Percentiles rank a stretch among this genome's conserved stretches.
phyloP scores from a whole-genome alignment of 1,140 invertebrate genomes.

The Drosophila kepulauana region DNA sequence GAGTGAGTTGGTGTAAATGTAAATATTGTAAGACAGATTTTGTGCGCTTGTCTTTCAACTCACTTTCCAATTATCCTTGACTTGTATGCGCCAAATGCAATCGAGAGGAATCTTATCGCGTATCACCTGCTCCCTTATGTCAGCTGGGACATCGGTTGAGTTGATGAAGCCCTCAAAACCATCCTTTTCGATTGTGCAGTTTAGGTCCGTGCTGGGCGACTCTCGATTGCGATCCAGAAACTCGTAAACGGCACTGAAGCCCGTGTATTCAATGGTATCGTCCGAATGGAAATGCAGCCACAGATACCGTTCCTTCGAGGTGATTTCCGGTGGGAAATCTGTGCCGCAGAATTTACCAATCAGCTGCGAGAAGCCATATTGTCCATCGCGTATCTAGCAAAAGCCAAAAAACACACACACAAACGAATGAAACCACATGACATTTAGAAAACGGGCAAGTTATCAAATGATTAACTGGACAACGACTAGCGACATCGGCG shows the following conservation, averaged over 20 bases:
- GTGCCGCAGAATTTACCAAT: slow-evolving; percentile 91
- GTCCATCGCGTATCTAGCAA: slow-evolving; percentile 89
- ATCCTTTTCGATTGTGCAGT: slow-evolving; percentile 77
- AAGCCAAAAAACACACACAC: not conserved
- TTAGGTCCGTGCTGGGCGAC: slow-evolving; percentile 78
- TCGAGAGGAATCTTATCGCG: slow-evolving; percentile 87
- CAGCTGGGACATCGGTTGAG: slow-evolving; percentile 70
- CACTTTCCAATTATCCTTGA: slow-evolving; percentile 89
- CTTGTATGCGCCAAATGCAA: slow-evolving; percentile 92
- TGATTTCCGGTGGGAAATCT: slow-evolving; percentile 91
- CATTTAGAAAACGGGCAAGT: slow-evolving; percentile 15
- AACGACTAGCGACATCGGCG: slow-evolving; percentile 3
- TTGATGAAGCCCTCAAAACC: slow-evolving; percentile 80
- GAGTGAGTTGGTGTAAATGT: not conserved
- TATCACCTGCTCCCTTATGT: slow-evolving; percentile 73
- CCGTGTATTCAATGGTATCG: slow-evolving; percentile 92
- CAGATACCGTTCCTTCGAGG: slow-evolving; percentile 90
- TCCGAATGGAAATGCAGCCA: slow-evolving; percentile 95
- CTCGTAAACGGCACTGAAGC: slow-evolving; percentile 92
- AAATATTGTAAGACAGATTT: not conserved
- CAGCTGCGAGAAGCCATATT: slow-evolving; percentile 92
- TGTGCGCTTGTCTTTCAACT: slow-evolving; percentile 33
- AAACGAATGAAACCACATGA: slow-evolving; percentile 12
- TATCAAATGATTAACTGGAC: slow-evolving; percentile 29
- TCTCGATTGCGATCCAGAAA: slow-evolving; percentile 87